phyloP scores from a whole-genome alignment of 1,140 invertebrate species.

The Amphibalanus amphitrite region DNA sequence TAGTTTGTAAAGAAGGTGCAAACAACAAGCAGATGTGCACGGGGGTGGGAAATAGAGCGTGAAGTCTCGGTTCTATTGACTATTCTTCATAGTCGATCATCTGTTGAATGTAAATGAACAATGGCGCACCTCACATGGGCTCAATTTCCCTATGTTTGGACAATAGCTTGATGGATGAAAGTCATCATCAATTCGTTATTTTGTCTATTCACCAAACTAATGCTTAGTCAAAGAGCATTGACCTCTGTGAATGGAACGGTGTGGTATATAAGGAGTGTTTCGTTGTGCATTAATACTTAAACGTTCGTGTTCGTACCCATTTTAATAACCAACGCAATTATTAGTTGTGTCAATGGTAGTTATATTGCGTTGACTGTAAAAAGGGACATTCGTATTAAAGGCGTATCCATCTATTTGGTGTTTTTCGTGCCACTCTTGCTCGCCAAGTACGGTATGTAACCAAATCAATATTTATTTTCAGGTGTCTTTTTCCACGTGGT shows the following conservation, averaged over 20 bases:
- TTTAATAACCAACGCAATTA: too few relatives aligned
- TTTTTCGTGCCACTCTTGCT: too few relatives aligned
- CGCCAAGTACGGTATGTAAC: too few relatives aligned
- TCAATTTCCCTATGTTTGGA: neutral
- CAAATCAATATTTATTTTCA: slow-evolving; percentile 33
- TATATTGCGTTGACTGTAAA: too few relatives aligned
- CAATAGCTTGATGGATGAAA: neutral
- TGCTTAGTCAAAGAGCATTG: neutral
- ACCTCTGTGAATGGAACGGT: neutral
- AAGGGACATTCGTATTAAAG: too few relatives aligned
- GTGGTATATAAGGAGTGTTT: too few relatives aligned
- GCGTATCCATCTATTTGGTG: too few relatives aligned
- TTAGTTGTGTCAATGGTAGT: too few relatives aligned
- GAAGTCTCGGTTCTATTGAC: neutral
- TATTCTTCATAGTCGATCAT: neutral
- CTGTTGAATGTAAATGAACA: neutral
- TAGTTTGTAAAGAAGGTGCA: too few relatives aligned
- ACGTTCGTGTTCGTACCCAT: too few relatives aligned
- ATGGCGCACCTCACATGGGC: neutral
- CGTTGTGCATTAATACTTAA: slow-evolving; percentile 1
- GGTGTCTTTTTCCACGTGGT: slow-evolving; percentile 85
- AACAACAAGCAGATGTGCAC: too few relatives aligned
- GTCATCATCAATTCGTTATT: neutral
- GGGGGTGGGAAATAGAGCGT: neutral
- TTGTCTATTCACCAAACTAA: too few relatives aligned